Evolutionary conservation across 2,797 vertebrate genomes (phyloP).

Genomic region (Neomorphus geoffroyi): DNA sequence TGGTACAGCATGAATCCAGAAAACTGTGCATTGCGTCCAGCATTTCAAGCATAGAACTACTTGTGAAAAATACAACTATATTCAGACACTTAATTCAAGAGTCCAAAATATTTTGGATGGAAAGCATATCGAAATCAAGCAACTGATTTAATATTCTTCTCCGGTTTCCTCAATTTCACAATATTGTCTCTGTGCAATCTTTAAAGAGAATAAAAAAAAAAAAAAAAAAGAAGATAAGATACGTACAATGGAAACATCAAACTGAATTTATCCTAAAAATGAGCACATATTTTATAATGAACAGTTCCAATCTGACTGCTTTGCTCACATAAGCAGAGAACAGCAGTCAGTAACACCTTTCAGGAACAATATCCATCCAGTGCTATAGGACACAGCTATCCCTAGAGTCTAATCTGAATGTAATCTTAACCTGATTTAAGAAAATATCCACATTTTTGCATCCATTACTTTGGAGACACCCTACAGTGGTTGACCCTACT

Average conservation of each 20-base stretch:
- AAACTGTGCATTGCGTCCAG: neutral
- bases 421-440: neutral
- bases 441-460: neutral
- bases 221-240: neutral
- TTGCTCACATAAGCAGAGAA: conserved; percentile 4
- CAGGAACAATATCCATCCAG: neutral
- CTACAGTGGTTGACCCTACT: neutral
- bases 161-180: conserved; percentile 20
- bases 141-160: conserved; percentile 14
- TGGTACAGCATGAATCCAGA: neutral
- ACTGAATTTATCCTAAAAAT: conserved; percentile 1
- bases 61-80: neutral
- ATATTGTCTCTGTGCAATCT: neutral
- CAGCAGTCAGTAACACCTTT: conserved; percentile 5
- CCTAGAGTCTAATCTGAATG: neutral
- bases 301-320: neutral
- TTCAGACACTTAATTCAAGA: neutral
- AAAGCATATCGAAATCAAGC: neutral
- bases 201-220: neutral
- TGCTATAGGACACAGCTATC: neutral
- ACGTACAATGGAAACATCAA: neutral
- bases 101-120: neutral
- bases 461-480: neutral
- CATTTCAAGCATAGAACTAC: neutral
- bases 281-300: neutral